These are phyloP conservation scores for Polyergus mexicanus DNA, from an alignment of 1,140 invertebrate species.

Conservation along the genomic window DNA sequence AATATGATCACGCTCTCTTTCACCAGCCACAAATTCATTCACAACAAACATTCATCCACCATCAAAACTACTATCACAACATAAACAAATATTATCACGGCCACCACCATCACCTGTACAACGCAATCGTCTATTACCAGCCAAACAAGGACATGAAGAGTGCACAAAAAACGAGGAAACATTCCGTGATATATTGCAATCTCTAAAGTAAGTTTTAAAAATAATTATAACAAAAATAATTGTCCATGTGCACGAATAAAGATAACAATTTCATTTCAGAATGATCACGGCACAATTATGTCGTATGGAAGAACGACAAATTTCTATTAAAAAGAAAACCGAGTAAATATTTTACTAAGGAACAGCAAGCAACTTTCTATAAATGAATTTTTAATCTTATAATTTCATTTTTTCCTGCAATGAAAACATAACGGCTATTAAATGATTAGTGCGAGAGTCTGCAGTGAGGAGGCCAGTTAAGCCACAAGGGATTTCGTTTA, in stretches of 20 bases:
- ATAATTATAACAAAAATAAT: too few relatives aligned
- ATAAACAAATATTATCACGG: not conserved
- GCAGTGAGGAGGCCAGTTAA: not conserved
- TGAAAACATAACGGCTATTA: not conserved
- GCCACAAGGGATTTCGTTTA: not conserved
- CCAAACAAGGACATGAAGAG: not conserved
- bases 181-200: too few relatives aligned
- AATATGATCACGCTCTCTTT: not conserved
- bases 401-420: slow-evolving; percentile 12
- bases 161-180: too few relatives aligned
- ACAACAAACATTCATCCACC: not conserved
- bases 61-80: not conserved
- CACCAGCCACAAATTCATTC: not conserved
- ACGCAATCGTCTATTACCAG: not conserved
- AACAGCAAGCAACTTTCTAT: not conserved
- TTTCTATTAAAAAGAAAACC: too few relatives aligned
- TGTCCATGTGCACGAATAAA: too few relatives aligned
- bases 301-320: too few relatives aligned
- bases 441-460: too few relatives aligned
- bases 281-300: too few relatives aligned
- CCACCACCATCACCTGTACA: not conserved
- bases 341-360: not conserved
- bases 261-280: too few relatives aligned
- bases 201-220: too few relatives aligned
- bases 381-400: slow-evolving; percentile 3